Evolutionary conservation across 2,888 invertebrate species (phyloP).

Genomic region (Aproaerema taeniolella): DNA sequence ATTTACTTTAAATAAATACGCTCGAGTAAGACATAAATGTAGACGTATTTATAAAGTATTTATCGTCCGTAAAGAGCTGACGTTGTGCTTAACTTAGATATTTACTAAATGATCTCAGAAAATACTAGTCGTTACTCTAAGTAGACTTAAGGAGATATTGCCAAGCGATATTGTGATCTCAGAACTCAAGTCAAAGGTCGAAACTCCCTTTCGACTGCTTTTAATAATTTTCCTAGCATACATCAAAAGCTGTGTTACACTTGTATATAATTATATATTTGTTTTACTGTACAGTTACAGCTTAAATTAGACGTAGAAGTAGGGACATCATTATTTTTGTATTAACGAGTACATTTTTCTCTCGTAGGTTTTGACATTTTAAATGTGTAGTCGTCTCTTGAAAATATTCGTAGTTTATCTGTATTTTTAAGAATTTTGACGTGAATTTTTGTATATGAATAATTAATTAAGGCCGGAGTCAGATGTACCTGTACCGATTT

Average conservation of each 20-base stretch:
- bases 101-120: slow-evolving; percentile 37
- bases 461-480: slow-evolving; percentile 42
- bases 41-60: no score
- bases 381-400: slow-evolving; percentile 9
- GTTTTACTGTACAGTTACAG: slow-evolving; percentile 24
- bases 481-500: slow-evolving; percentile 38
- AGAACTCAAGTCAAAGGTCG: slow-evolving; percentile 28
- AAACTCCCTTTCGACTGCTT: background rate
- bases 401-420: no score
- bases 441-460: slow-evolving; percentile 3
- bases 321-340: slow-evolving; percentile 36
- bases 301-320: slow-evolving; percentile 29
- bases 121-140: slow-evolving; percentile 36
- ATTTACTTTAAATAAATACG: no score
- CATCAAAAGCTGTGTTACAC: slow-evolving; percentile 17
- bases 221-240: no score
- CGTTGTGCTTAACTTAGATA: slow-evolving; percentile 19
- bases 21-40: no score
- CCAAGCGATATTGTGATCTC: slow-evolving; percentile 73
- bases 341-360: slow-evolving; percentile 6
- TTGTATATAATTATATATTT: slow-evolving; percentile 17
- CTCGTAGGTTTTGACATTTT: slow-evolving; percentile 8
- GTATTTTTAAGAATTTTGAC: no score
- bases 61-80: no score
- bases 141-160: slow-evolving; percentile 50